Conservation (phyloP, 2,797 vertebrate species). For the Notamacropus eugenii region DNA sequence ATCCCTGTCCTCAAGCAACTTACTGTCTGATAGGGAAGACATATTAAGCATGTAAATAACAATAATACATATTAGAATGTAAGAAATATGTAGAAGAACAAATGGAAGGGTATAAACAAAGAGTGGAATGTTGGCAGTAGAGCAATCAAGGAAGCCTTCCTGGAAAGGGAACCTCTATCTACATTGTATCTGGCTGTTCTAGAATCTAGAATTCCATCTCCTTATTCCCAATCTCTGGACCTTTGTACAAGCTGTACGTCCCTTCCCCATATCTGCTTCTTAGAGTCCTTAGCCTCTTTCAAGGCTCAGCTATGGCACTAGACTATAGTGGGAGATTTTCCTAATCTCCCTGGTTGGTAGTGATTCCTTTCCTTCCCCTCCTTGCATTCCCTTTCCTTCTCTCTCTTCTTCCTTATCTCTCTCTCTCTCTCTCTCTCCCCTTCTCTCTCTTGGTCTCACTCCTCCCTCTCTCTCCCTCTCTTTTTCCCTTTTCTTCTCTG, state of each 20-base stretch:
- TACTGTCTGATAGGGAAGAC: not conserved
- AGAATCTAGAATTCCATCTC: not conserved
- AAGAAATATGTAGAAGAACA: not conserved
- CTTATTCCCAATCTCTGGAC: not conserved
- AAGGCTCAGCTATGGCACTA: not conserved
- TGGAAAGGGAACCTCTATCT: not conserved
- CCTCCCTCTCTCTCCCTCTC: fast-evolving
- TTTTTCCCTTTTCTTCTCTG: not conserved
- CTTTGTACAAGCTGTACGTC: not conserved
- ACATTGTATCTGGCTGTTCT: not conserved
- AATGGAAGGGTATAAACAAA: not conserved
- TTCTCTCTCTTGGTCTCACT: not conserved
- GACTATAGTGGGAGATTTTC: not conserved
- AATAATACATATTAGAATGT: not conserved
- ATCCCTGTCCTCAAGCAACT: not conserved
- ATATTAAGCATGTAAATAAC: not conserved
- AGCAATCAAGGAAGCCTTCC: not conserved
- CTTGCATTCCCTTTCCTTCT: too few relatives aligned
- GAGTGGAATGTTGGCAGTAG: not conserved
- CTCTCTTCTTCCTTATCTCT: too few relatives aligned
- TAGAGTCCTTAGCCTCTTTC: too few relatives aligned
- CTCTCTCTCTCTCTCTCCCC: too few relatives aligned
- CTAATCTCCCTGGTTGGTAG: not conserved
- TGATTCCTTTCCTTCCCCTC: too few relatives aligned
- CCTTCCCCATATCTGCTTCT: not conserved